Base-by-base conservation (phyloP, 2,113 vertebrate genomes). In the Labrus mixtus region DNA sequence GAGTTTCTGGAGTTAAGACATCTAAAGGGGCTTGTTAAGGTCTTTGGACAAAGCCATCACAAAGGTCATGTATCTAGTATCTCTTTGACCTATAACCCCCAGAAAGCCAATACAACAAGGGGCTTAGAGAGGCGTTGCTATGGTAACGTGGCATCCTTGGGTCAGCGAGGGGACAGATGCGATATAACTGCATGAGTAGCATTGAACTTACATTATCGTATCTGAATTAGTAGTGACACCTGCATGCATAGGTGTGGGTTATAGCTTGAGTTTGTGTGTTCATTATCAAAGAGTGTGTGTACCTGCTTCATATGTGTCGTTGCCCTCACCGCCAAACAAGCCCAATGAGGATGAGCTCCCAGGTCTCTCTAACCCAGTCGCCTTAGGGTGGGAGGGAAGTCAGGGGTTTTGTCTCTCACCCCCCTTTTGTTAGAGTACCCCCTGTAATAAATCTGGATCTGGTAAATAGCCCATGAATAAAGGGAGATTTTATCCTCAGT, bases 381-480 rank as follows among this genome's bases (percentile, higher is more conserved):
- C 78, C 81, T 65, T 61, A 69, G 63, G 71, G 66, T 43, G 51
- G 56, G 82, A 75, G 61, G 73, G 66, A 63, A 67, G 61, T 67
- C 45, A 5, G 29, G 61, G 83, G 74, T 75, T 90, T 89, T 87
- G 77, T 78, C 82, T 78, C 73, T 76, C 78, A 66, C 72, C 81
- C 84, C 68, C 79, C 90, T 88, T 93, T 93, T 94, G 92, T 94
- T 91, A 85, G 82, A 87, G 83, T 79, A 84, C 84, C 86, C 82
- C 81, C 76, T 51, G 71, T 91, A 92, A 94, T 95, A 95, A 95
- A 95, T 94, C 93, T 92, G 78, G 83, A 91, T 88, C 90, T 92
- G 86, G 90, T 94, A 93, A 93, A 94, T 93, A 94, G 92, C 84
- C 92, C 92, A 94, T 92, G 90, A 93, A 94, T 94, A 94, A 93